A percentile compares a stretch with the other conserved stretches of the same genome.
phyloP scores from a whole-genome alignment of 2,797 vertebrate species.

The Neosilurus mollespiculum region DNA sequence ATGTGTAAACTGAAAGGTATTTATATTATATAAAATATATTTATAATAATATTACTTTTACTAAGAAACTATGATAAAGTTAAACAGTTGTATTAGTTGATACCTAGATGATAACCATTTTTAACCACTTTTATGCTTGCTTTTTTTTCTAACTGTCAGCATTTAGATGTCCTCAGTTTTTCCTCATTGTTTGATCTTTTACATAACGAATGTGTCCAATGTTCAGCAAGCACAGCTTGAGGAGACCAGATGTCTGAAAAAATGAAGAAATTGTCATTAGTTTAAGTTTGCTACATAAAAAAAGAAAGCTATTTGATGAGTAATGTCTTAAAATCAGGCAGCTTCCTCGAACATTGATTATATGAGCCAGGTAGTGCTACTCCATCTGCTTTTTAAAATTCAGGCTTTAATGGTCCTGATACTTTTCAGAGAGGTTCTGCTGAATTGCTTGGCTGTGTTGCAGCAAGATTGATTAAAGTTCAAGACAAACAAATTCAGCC shows the following conservation, averaged over 20 bases:
- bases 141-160: no score
- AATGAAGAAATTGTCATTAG: not conserved
- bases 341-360: not conserved
- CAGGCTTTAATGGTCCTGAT: constrained; percentile 6
- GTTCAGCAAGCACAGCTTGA: not conserved
- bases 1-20: no score
- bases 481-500: constrained; percentile 6
- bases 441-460: not conserved
- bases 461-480: constrained; percentile 10
- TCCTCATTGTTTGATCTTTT: not conserved
- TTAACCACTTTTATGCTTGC: no score
- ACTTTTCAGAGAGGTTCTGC: not conserved
- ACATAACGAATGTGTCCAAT: not conserved
- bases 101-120: not conserved
- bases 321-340: not conserved
- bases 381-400: not conserved
- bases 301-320: not conserved
- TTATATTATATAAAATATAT: no score
- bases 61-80: not conserved
- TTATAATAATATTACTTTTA: no score
- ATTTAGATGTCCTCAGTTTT: not conserved
- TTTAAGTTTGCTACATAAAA: not conserved
- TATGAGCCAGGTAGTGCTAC: not conserved
- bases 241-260: not conserved
- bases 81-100: not conserved